Evolutionary conservation across 2,797 vertebrate genomes (phyloP).

Genomic region (Saxicola maurus): DNA sequence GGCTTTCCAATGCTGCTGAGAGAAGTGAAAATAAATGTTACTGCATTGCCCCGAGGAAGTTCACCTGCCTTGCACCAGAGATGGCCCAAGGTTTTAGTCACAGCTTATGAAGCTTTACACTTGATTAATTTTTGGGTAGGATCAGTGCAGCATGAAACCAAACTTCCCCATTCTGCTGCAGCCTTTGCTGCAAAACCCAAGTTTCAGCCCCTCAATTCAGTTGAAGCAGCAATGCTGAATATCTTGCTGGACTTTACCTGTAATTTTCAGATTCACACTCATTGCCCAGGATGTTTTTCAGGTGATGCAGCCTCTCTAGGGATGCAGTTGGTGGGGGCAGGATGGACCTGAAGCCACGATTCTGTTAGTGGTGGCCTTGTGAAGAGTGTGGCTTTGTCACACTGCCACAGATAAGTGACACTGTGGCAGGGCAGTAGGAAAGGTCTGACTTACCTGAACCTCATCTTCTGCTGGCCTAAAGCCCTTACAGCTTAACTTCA

Average conservation of each 20-base stretch:
- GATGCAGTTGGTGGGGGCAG: background rate
- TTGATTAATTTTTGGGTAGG: background rate
- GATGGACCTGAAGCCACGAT: background rate
- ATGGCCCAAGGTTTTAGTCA: background rate
- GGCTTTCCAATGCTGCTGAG: background rate
- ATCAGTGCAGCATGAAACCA: background rate
- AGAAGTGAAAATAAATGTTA: background rate
- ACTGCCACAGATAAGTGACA: accelerated
- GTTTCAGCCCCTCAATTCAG: background rate
- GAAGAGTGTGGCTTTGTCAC: background rate
- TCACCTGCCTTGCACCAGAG: background rate
- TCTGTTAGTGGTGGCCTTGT: background rate
- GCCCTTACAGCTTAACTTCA: background rate
- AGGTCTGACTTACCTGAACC: background rate
- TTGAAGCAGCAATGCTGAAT: background rate
- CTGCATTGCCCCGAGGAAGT: background rate
- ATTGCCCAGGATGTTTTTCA: accelerated
- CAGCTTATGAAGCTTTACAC: background rate
- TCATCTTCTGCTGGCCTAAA: background rate
- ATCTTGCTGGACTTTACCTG: accelerated
- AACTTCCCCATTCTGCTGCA: background rate
- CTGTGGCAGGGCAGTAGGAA: background rate
- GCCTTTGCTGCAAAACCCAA: background rate
- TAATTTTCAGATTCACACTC: background rate
- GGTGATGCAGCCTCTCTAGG: background rate